Evolutionary conservation across 2,888 invertebrate genomes (phyloP), one percentile per base, ranked within the genome.

Genomic region (Sarcophaga caerulescens): DNA sequence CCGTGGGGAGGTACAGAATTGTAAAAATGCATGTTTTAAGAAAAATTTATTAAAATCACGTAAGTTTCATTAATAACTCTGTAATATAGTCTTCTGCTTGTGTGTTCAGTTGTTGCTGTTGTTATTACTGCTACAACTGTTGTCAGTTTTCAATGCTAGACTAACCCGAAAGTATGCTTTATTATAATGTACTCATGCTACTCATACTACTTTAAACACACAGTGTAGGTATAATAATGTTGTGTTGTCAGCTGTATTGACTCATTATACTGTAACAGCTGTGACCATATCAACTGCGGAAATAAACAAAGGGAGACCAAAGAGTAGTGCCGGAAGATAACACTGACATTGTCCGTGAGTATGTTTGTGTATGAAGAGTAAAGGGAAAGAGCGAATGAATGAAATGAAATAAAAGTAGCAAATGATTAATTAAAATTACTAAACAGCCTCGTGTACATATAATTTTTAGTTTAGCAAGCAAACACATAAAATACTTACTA

Each of bases 391-490:
- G 47, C 11, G 14, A 14, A 4, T 14, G 23, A n/a, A 19, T 19
- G n/a, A 21, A 57, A 21, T 63, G 35, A 52, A 68, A 52, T 52
- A 78, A 62, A 73, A 35, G 25, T 52, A 44, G 25, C 45, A 23
- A 78, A 81, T 78, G 86, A 86, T 86, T 86, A 86, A 86, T 86
- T 86, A 70, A 77, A 86, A 78, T 74, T 78, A 78, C 83, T 81
- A 84, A 86, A 81, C 77, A 75, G 81, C 69, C 65, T 81, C 84
- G 84, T 86, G 84, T 74, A 81, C 86, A 21, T 78, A 75, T 77
- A 74, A 12, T 74, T 47, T 47, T 77, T 63, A 69, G n/a, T 19
- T 74, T 35, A 52, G 47, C 19, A 73, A 23, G 65, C 52, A 52
- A 47, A 52, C 17, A 52, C 52, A 52, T 17, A 52, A 5, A 14